A percentile compares a stretch with the other conserved stretches of the same genome.
phyloP scores from a whole-genome alignment of 2,797 vertebrate genomes.

The Vireo griseus region DNA sequence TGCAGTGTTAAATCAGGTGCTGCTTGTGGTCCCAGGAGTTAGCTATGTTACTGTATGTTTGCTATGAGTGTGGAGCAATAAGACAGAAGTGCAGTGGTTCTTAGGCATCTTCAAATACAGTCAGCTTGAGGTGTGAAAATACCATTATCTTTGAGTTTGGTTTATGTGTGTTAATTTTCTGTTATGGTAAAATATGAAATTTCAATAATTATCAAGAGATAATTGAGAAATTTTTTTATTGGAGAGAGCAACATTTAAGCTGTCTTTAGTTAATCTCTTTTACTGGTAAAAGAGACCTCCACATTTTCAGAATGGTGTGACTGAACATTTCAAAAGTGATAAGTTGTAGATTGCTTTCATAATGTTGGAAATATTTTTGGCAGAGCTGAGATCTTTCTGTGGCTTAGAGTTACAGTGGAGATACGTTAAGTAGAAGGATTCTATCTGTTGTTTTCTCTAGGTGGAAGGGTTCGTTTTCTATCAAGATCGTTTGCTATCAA shows the following conservation, averaged over 20 bases:
- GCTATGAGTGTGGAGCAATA: not conserved
- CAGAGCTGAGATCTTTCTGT: not conserved
- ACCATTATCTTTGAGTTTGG: not conserved
- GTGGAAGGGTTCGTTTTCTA: not conserved
- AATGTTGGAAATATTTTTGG: not conserved
- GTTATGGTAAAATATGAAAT: not conserved
- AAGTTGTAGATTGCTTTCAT: not conserved
- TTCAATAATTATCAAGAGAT: not conserved
- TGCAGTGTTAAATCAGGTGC: not conserved
- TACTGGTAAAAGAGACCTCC: not conserved
- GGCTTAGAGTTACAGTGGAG: not conserved
- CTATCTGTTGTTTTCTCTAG: not conserved
- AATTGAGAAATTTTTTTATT: not conserved
- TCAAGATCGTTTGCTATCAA: not conserved
- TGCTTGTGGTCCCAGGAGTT: not conserved
- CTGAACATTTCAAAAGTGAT: not conserved
- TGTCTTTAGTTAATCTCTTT: not conserved
- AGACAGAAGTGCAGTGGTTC: not conserved
- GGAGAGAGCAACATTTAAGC: not conserved
- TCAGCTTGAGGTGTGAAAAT: not conserved
- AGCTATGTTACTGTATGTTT: not conserved
- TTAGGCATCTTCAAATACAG: not conserved
- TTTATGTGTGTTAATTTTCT: not conserved
- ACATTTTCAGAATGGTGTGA: not conserved
- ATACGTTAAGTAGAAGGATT: not conserved